phyloP scores from a whole-genome alignment of 2,888 invertebrate genomes.

The Tupiocoris notatus region DNA sequence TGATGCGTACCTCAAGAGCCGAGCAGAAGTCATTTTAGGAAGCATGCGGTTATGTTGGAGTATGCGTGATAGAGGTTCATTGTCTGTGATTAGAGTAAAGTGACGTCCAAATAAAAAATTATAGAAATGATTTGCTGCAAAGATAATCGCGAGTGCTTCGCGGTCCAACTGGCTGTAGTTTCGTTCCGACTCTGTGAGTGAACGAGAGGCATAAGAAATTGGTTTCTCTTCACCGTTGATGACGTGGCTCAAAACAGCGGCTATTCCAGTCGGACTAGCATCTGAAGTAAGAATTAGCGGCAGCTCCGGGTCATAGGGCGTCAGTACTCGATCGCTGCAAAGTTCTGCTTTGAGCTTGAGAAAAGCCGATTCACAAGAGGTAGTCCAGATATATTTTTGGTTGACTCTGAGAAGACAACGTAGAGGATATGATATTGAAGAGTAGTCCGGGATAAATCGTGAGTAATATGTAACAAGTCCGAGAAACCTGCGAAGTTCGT shows the following conservation, averaged over 20 bases:
- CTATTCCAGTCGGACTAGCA: not conserved
- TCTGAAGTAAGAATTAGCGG: not conserved
- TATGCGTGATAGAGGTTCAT: not conserved
- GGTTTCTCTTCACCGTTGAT: not conserved
- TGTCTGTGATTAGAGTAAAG: not conserved
- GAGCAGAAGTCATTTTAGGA: not conserved
- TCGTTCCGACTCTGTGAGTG: not conserved
- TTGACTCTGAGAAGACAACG: not conserved
- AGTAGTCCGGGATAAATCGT: constrained; percentile 44
- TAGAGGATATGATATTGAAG: not conserved
- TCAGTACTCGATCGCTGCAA: not conserved
- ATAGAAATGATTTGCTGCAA: not conserved
- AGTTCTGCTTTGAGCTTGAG: not conserved
- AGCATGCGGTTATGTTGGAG: not conserved
- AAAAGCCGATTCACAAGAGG: not conserved
- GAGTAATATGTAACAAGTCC: constrained; percentile 47
- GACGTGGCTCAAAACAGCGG: not conserved
- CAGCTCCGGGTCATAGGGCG: not conserved
- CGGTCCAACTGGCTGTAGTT: not conserved
- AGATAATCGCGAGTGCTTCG: not conserved
- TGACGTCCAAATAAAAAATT: not conserved
- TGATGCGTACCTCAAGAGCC: not conserved
- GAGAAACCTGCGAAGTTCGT: constrained; percentile 44
- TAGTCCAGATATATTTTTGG: not conserved
- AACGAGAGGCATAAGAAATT: not conserved